Base-by-base conservation (phyloP, 2,888 invertebrate genomes). In the Drosophila putrida region DNA sequence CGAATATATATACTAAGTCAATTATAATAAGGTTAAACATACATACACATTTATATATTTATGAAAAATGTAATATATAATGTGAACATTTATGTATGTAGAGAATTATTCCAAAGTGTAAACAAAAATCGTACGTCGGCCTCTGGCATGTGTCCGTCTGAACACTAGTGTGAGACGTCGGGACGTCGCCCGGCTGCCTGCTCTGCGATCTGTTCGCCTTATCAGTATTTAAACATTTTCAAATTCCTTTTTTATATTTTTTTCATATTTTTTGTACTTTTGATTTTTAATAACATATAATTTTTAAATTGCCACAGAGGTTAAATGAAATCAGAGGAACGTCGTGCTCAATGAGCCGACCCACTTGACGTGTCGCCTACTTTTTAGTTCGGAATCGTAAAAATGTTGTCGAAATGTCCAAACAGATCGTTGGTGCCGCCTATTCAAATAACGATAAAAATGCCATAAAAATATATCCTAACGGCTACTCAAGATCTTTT, bases 371-470 rank as follows among this genome's bases (percentile, higher is more conserved):
- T 60, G 65, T 75, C 61, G 78, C 63, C 70, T 60, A 49, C 58
- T 57, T 68, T 31, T 58, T 60, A 13, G 36, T 44, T 25, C 2
- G 36, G 46, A 61, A 66, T 64, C 71, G 72, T 88, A 71, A 88
- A 86, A 84, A 68, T 73, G 72, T 80, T 88, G 84, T 78, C 73
- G 72, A 88, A 84, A 80, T 90, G 87, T 88, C 90, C 79, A 90
- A 91, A 91, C 90, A 90, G 87, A 84, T 87, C 89, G 82, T 91
- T 89, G 78, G 80, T 75, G 78, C 87, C 71, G 79, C 70, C 84
- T 82, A 82, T 82, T 81, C 80, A 87, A 89, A 88, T 75, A 69
- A 62, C 80, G 82, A 91, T 91, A 89, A 90, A 90, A 90, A 86
- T 65, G 63, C 78, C 71, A 90, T 91, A 79, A 90, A 90, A 90